phyloP scores from a whole-genome alignment of 2,113 vertebrate species.

The Dolichotis patagonum region DNA sequence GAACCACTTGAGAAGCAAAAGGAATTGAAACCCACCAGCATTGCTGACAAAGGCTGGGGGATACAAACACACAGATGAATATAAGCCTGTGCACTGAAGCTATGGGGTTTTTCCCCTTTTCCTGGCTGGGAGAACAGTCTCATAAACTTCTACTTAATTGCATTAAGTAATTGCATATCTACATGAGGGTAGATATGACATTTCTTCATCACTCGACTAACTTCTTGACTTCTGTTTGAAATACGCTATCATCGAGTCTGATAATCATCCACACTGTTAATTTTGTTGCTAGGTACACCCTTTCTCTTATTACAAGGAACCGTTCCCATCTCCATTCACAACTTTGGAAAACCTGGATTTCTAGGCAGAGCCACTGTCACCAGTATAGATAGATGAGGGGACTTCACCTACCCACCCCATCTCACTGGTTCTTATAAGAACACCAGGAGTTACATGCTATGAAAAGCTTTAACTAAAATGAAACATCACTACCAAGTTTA shows the following conservation, averaged over 20 bases:
- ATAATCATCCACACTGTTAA: background rate
- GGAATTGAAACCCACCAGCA: background rate
- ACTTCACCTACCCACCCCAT: background rate
- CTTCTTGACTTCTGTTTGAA: conserved; percentile 1
- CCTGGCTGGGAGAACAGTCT: background rate
- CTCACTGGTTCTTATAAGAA: background rate
- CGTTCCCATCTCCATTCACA: background rate
- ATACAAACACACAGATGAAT: background rate
- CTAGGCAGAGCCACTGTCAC: background rate
- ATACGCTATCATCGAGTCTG: background rate
- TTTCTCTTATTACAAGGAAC: background rate
- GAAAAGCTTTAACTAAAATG: background rate
- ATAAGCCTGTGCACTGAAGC: background rate
- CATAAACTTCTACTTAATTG: background rate
- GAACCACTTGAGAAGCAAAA: background rate
- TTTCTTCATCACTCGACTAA: background rate
- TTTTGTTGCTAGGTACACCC: background rate
- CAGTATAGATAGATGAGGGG: background rate
- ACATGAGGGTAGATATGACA: background rate
- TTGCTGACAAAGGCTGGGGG: background rate
- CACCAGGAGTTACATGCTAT: background rate
- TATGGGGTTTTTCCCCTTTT: background rate
- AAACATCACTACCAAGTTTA: conserved; percentile 10
- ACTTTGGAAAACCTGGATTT: background rate
- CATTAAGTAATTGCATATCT: background rate